A percentile compares a stretch with the other conserved stretches of the same genome.
These are phyloP conservation scores for Amphiprion ocellaris DNA, from an alignment of 2,113 vertebrate genomes.

Conservation along the genomic window DNA sequence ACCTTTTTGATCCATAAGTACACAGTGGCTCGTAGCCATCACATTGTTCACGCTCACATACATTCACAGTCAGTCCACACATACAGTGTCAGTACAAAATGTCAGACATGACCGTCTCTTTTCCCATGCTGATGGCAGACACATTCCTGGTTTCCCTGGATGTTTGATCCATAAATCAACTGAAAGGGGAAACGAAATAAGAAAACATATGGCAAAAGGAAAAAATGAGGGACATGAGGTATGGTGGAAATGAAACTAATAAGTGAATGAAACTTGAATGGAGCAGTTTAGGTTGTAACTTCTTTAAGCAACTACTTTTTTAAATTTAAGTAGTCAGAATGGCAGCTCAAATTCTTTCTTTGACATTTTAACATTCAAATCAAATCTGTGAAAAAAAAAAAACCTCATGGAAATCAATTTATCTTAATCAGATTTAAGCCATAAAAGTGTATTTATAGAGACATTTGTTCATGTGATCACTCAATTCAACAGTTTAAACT, in stretches of 20 bases:
- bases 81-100: constrained; percentile 86
- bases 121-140: constrained; percentile 91
- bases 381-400: neutral
- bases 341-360: neutral
- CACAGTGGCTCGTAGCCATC: constrained; percentile 56
- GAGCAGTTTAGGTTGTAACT: constrained; percentile 5
- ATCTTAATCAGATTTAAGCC: too few species aligned
- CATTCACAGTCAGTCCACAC: constrained; percentile 78
- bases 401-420: too few species aligned
- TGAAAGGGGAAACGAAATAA: constrained; percentile 87
- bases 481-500: too few species aligned
- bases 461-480: too few species aligned
- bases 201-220: constrained; percentile 79
- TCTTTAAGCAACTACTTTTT: neutral
- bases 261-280: constrained; percentile 40
- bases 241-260: constrained; percentile 41
- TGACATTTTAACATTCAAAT: constrained; percentile 15
- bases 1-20: constrained; percentile 63
- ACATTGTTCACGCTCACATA: constrained; percentile 56
- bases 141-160: constrained; percentile 89
- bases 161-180: constrained; percentile 91
- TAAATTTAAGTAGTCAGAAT: neutral
- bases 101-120: constrained; percentile 79
- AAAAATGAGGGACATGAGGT: constrained; percentile 36
- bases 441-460: too few species aligned